These are phyloP conservation scores for Apistogramma diplotaenia DNA, from an alignment of 2,113 vertebrate species.

Conservation along the genomic window DNA sequence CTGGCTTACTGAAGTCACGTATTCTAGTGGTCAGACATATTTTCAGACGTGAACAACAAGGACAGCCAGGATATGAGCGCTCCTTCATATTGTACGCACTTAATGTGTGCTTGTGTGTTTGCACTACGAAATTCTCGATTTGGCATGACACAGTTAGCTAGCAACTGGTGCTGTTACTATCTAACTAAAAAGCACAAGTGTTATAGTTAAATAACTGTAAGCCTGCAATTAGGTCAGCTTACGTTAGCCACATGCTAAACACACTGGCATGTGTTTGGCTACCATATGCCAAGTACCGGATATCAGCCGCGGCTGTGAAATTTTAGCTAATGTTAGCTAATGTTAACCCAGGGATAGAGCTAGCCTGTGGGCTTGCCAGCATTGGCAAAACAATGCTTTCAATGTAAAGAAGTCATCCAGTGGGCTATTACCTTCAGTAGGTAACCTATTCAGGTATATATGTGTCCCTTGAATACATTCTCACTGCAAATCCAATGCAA, in stretches of 20 bases:
- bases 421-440: conserved; percentile 28
- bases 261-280: neutral
- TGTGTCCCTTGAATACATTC: neutral
- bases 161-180: neutral
- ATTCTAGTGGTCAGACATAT: neutral
- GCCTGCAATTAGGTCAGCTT: neutral
- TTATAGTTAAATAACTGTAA: fast-evolving
- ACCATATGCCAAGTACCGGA: conserved; percentile 9
- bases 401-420: neutral
- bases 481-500: conserved; percentile 11
- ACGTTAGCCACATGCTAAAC: neutral
- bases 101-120: neutral
- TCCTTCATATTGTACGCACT: neutral
- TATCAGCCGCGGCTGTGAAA: neutral
- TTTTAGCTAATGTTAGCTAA: conserved; percentile 29
- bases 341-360: neutral
- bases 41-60: neutral
- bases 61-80: neutral
- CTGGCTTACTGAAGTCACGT: neutral
- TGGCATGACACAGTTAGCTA: neutral
- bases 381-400: neutral
- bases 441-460: conserved; percentile 8
- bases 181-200: no score
- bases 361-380: neutral
- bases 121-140: neutral